Percentiles rank a stretch among this genome's conserved stretches.
phyloP scores from a whole-genome alignment of 2,797 vertebrate species.

The Oryzias dopingdopingensis region DNA sequence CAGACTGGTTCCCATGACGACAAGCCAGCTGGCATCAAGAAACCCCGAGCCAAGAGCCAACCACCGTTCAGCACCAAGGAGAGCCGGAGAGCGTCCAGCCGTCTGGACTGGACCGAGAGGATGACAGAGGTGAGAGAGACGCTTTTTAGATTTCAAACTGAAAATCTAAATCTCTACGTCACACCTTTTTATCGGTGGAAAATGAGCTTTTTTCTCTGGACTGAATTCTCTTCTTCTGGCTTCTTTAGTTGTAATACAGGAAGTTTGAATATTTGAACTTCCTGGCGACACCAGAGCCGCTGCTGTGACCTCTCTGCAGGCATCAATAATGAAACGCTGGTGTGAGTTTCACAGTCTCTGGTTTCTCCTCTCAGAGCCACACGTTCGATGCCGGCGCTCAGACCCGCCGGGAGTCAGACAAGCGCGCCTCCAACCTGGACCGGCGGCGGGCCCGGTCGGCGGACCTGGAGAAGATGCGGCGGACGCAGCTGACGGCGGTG shows the following conservation, averaged over 20 bases:
- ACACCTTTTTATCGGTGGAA: too few relatives aligned
- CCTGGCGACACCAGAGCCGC: constrained; percentile 31
- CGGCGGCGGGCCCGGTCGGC: constrained; percentile 80
- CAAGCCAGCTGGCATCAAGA: constrained; percentile 57
- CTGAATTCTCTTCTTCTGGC: too few relatives aligned
- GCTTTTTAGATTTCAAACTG: too few relatives aligned
- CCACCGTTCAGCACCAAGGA: constrained; percentile 68
- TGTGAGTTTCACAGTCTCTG: constrained; percentile 31
- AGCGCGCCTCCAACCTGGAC: constrained; percentile 69
- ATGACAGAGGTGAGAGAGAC: constrained; percentile 63
- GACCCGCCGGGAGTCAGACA: constrained; percentile 80
- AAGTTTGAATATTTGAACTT: not conserved
- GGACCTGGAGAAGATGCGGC: constrained; percentile 78
- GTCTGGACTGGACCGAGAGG: constrained; percentile 83
- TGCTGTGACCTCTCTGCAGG: constrained; percentile 43
- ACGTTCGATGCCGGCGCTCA: constrained; percentile 80
- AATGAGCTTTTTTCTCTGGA: too few relatives aligned
- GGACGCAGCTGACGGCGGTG: constrained; percentile 63
- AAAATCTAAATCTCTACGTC: too few relatives aligned
- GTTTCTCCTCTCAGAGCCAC: constrained; percentile 73
- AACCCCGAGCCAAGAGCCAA: constrained; percentile 76
- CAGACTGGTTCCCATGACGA: constrained; percentile 67
- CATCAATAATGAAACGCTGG: constrained; percentile 63
- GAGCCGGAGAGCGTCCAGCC: constrained; percentile 76
- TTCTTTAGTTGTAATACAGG: too few relatives aligned